Evolutionary conservation across 2,888 invertebrate species (phyloP).

Genomic region (Nemotelus nigrinus): DNA sequence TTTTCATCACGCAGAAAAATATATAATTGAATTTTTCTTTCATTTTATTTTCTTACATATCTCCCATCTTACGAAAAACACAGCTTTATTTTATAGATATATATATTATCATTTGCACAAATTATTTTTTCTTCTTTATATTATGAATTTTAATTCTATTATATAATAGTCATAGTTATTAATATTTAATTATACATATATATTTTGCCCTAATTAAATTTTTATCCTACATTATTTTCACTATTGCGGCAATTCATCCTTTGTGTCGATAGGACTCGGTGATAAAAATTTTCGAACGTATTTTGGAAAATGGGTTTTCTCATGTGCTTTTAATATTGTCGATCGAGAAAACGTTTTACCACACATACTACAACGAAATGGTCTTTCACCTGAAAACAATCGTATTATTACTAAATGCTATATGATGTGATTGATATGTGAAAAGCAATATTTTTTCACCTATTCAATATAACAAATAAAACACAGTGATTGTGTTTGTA

Average conservation of each 20-base stretch:
- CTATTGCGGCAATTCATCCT: constrained; percentile 83
- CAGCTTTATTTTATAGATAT: constrained; percentile 27
- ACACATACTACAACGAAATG: constrained; percentile 88
- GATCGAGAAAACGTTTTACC: constrained; percentile 92
- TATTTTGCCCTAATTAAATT: constrained; percentile 34
- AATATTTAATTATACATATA: constrained; percentile 36
- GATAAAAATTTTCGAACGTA: constrained; percentile 90
- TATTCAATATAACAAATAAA: no score
- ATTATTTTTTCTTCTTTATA: constrained; percentile 29
- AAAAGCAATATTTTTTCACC: no score
- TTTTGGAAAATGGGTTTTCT: constrained; percentile 92
- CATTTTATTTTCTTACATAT: neutral
- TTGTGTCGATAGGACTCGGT: constrained; percentile 85
- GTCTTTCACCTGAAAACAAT: constrained; percentile 74
- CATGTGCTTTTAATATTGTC: constrained; percentile 90
- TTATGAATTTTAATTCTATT: constrained; percentile 49
- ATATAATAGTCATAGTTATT: constrained; percentile 55
- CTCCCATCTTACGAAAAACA: constrained; percentile 39
- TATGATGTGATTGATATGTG: no score
- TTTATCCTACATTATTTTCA: constrained; percentile 57
- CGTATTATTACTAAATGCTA: no score
- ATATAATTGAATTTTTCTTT: constrained; percentile 28
- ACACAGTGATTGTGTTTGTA: no score
- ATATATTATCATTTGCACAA: constrained; percentile 36
- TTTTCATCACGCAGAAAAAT: constrained; percentile 24